phyloP scores from a whole-genome alignment of 1,140 invertebrate genomes.

The Lordiphosa mommai region DNA sequence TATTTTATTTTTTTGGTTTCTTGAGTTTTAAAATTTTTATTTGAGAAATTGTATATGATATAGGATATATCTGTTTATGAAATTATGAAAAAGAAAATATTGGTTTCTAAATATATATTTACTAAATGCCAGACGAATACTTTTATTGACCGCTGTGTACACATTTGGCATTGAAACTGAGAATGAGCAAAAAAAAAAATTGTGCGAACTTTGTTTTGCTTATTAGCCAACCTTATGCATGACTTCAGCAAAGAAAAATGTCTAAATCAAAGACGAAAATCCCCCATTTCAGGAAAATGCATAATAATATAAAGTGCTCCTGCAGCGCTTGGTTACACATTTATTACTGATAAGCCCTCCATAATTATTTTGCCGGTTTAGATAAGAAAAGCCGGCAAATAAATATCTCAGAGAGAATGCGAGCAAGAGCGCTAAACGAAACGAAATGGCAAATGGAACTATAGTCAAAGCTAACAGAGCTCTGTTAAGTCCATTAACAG shows the following conservation, averaged over 20 bases:
- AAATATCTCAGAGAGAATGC: conserved; percentile 15
- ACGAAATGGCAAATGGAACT: conserved; percentile 23
- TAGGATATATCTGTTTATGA: too few species aligned
- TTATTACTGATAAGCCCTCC: conserved; percentile 33
- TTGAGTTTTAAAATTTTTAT: too few species aligned
- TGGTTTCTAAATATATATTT: too few species aligned
- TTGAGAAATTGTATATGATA: too few species aligned
- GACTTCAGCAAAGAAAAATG: conserved; percentile 38
- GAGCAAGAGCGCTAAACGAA: conserved; percentile 7
- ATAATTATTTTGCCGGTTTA: conserved; percentile 54
- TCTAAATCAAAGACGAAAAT: not conserved
- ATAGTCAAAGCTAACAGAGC: conserved; percentile 16
- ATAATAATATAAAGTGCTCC: not conserved
- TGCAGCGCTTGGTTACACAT: too few species aligned
- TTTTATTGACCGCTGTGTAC: not conserved
- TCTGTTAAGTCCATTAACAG: conserved; percentile 41
- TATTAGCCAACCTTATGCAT: conserved; percentile 22
- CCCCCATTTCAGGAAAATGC: not conserved
- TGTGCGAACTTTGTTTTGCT: conserved; percentile 22
- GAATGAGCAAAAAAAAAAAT: conserved; percentile 8
- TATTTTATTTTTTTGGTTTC: too few species aligned
- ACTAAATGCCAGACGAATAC: too few species aligned
- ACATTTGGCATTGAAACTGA: conserved; percentile 58
- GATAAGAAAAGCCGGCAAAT: conserved; percentile 64
- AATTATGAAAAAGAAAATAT: too few species aligned